A percentile compares a stretch with the other conserved stretches of the same genome.
These are phyloP conservation scores for Cephus pygmeus DNA, from an alignment of 2,888 invertebrate species.

Conservation along the genomic window DNA sequence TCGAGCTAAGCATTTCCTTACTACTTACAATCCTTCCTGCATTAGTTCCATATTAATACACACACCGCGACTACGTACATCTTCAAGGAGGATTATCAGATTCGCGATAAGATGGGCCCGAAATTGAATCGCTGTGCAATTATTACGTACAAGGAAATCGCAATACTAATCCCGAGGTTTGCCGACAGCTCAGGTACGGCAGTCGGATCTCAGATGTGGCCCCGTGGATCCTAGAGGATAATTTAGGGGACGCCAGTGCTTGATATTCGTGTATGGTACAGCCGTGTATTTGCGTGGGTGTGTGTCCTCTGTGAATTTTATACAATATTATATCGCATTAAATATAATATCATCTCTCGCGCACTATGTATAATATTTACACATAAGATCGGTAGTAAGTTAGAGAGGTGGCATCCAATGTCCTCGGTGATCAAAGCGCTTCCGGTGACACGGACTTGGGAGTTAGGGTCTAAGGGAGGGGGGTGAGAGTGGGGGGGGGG, in stretches of 20 bases:
- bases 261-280: slow-evolving; percentile 42
- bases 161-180: background rate
- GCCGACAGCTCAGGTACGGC: too few species aligned
- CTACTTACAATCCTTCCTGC: background rate
- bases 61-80: background rate
- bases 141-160: background rate
- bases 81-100: background rate
- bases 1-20: background rate
- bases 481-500: slow-evolving; percentile 40
- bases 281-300: slow-evolving; percentile 34
- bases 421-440: slow-evolving; percentile 16
- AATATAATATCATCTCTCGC: slow-evolving; percentile 54
- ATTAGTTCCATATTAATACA: background rate
- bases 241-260: background rate
- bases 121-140: background rate
- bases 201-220: background rate
- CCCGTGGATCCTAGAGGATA: background rate
- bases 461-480: slow-evolving; percentile 18
- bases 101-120: background rate
- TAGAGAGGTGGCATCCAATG: slow-evolving; percentile 7
- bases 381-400: slow-evolving; percentile 27
- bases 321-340: slow-evolving; percentile 58
- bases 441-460: slow-evolving; percentile 22
- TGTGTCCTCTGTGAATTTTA: slow-evolving; percentile 37
- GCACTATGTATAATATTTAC: slow-evolving; percentile 61